Base-by-base conservation (phyloP, 1,140 invertebrate genomes). In the Brachionus plicatilis region DNA sequence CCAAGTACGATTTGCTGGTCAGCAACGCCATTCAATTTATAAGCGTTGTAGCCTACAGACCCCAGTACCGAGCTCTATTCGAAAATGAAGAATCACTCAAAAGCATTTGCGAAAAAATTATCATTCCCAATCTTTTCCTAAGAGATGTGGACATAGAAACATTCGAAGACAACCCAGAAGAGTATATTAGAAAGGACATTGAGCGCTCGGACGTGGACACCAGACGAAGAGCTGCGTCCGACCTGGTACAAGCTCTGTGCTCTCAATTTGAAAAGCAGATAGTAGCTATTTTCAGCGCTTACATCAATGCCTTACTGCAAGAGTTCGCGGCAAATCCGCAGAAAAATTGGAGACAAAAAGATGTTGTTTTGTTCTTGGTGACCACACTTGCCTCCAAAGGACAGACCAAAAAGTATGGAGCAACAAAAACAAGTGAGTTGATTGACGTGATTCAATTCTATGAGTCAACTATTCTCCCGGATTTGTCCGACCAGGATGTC, bases 131-230 rank as follows among this genome's bases (percentile, higher is more conserved):
- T 89, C 96, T 99, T 92, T 93, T 97, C 89, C 96, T 99, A 86
- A 91, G 96, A 92, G 94, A 93, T 79, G 94, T 94, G 0, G 97
- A 99, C 91, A 93, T 95, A 89, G 97, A 99, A 90, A 88, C 97
- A 45, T 99, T 98, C 90, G 95, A 97, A 90, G 96, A 98, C 88
- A 98, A 98, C 90, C 95, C 96, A 0, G 97, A 99, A 89, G 97
- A 99, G 90, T 99, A 98, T 87, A 97, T 98, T 84, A 91, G 96
- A 50, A 91, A 95, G 68, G 97, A 99, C 90, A 96, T 99, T 85
- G 97, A 99, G 91, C 97, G 97, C 5, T 97, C 96, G n/a, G 90
- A 99, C 90, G 93, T 97, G 43, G 96, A 98, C 88, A 99, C 97
- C 0, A 91, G 97, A 84, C 92, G 97, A 68, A 91, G 96, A 86